phyloP scores from a whole-genome alignment of 2,797 vertebrate species.

The Halcyon chelicuti region DNA sequence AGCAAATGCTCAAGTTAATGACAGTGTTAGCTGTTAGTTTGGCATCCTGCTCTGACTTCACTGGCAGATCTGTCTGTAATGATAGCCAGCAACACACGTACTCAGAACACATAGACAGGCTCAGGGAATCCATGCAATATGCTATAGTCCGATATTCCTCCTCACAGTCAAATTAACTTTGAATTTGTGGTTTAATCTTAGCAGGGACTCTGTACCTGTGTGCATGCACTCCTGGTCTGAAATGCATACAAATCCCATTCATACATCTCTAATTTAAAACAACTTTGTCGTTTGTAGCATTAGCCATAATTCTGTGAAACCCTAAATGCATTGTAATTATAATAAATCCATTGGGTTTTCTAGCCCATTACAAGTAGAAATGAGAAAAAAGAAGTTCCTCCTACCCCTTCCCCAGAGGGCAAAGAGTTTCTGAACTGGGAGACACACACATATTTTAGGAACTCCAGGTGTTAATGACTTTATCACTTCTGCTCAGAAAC shows the following conservation, averaged over 20 bases:
- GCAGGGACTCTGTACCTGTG: background rate
- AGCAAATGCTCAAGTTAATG: constrained; percentile 43
- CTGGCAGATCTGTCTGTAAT: background rate
- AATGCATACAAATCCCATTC: background rate
- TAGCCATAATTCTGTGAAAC: constrained; percentile 1
- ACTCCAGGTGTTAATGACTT: background rate
- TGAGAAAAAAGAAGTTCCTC: constrained; percentile 17
- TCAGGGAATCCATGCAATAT: background rate
- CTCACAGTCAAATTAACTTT: background rate
- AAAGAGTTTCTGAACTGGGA: background rate
- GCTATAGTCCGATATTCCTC: background rate
- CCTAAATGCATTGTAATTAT: background rate
- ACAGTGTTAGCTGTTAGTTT: constrained; percentile 22
- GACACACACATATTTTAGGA: background rate
- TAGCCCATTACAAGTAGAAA: constrained; percentile 46
- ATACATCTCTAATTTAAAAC: constrained; percentile 1
- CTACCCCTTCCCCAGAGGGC: background rate
- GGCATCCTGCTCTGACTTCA: constrained; percentile 1
- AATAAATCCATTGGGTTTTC: constrained; percentile 33
- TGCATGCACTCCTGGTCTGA: background rate
- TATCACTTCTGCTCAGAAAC: background rate
- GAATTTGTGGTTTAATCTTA: background rate
- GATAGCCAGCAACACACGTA: background rate
- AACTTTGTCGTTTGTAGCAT: constrained; percentile 2
- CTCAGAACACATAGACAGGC: background rate